Percentiles rank a stretch among this genome's conserved stretches.
Evolutionary conservation across 2,113 vertebrate species (phyloP).

Genomic region (Bos javanicus): DNA sequence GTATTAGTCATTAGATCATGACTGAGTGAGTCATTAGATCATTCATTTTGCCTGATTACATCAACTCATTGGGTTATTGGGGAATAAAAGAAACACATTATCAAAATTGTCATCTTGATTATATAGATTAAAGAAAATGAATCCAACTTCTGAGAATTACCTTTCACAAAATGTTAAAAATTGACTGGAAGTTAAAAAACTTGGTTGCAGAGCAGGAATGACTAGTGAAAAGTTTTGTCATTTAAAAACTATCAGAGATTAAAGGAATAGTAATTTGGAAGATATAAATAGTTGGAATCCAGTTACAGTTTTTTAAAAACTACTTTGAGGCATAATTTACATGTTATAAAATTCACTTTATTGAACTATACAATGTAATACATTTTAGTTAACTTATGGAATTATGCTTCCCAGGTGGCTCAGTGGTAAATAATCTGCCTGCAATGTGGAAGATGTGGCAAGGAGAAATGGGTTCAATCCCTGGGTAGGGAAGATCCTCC

Average conservation of each 20-base stretch:
- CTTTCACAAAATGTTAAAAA: conserved; percentile 42
- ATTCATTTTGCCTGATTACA: conserved; percentile 61
- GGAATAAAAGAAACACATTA: conserved; percentile 48
- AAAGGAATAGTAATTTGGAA: conserved; percentile 28
- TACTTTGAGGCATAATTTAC: background rate
- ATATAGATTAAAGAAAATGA: conserved; percentile 43
- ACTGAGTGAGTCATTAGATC: conserved; percentile 43
- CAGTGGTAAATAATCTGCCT: background rate
- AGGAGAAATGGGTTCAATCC: background rate
- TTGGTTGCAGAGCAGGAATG: conserved; percentile 3
- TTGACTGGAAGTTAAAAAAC: conserved; percentile 36
- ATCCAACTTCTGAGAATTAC: conserved; percentile 38
- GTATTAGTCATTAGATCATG: background rate
- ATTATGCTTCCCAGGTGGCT: background rate
- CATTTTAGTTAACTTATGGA: conserved; percentile 13
- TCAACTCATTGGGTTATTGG: conserved; percentile 42
- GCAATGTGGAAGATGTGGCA: background rate
- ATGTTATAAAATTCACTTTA: conserved; percentile 12
- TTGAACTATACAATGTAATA: background rate
- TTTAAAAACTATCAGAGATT: conserved; percentile 17
- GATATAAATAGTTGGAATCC: conserved; percentile 23
- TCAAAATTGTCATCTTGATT: conserved; percentile 44
- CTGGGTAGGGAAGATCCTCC: background rate
- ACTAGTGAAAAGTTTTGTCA: background rate
- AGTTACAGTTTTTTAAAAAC: background rate